These are phyloP conservation scores for Ormyrus nitidulus DNA, from an alignment of 2,888 invertebrate species.

Conservation along the genomic window DNA sequence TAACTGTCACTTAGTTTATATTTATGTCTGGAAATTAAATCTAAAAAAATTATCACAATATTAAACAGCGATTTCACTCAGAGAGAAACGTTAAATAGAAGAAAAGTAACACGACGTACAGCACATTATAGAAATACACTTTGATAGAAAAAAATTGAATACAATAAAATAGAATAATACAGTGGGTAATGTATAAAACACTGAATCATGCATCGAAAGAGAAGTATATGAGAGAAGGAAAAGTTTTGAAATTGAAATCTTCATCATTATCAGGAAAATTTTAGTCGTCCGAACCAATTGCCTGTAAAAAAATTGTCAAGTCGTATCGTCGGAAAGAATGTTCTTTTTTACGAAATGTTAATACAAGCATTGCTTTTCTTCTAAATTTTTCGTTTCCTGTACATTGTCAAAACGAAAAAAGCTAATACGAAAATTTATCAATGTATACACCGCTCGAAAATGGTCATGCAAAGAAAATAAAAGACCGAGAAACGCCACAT, in stretches of 20 bases:
- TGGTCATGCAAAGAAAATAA: not conserved
- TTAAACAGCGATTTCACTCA: conserved; percentile 3
- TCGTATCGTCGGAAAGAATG: too few relatives aligned
- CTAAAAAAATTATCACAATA: not conserved
- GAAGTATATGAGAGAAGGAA: conserved; percentile 12
- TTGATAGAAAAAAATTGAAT: conserved; percentile 21
- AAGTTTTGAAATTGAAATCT: conserved; percentile 18
- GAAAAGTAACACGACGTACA: conserved; percentile 44
- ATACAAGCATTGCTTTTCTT: conserved; percentile 45
- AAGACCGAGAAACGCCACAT: not conserved
- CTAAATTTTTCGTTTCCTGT: conserved; percentile 32
- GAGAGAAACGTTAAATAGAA: conserved; percentile 33
- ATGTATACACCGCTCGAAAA: not conserved
- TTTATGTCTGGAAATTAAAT: too few relatives aligned
- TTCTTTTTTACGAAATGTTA: not conserved
- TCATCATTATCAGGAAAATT: not conserved
- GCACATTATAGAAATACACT: conserved; percentile 30
- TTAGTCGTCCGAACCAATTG: not conserved
- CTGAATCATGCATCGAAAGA: conserved; percentile 63
- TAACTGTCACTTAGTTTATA: too few relatives aligned
- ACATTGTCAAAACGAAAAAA: not conserved
- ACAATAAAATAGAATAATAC: conserved; percentile 43
- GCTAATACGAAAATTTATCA: not conserved
- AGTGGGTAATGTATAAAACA: conserved; percentile 58
- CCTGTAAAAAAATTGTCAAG: not conserved